Conservation (phyloP, 2,888 invertebrate species). For the Isoperla grammatica region DNA sequence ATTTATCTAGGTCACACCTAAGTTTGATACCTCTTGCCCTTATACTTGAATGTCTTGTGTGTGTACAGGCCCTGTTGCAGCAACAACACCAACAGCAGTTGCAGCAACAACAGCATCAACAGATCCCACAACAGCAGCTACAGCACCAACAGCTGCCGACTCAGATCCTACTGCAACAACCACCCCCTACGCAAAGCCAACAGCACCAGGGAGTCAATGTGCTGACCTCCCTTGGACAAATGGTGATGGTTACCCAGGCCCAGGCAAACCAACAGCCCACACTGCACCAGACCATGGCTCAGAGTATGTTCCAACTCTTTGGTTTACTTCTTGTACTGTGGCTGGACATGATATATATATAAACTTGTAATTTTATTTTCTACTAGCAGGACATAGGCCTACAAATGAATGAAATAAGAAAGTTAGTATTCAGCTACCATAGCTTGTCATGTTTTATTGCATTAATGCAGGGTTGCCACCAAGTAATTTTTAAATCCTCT, state of each 20-base stretch:
- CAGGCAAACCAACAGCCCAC: not conserved
- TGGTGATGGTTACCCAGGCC: conserved; percentile 10
- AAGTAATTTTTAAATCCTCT: too few relatives aligned
- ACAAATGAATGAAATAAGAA: too few relatives aligned
- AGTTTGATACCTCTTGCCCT: too few relatives aligned
- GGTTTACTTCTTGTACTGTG: too few relatives aligned
- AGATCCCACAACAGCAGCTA: conserved; percentile 42
- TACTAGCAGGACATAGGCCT: too few relatives aligned
- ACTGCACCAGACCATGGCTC: not conserved
- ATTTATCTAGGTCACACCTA: not conserved
- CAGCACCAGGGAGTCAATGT: not conserved
- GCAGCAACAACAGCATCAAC: conserved; percentile 30
- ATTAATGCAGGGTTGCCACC: too few relatives aligned
- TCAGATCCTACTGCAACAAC: conserved; percentile 40
- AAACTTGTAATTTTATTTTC: too few relatives aligned
- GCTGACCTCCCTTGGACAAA: not conserved
- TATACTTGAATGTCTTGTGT: too few relatives aligned
- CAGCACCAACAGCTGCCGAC: conserved; percentile 35
- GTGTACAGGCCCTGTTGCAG: not conserved
- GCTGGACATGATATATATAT: too few relatives aligned
- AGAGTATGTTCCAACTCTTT: too few relatives aligned
- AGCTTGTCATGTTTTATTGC: too few relatives aligned
- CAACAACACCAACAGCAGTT: conserved; percentile 23
- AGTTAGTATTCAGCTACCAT: too few relatives aligned
- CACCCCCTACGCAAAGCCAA: conserved; percentile 35